Evolutionary conservation across 2,113 vertebrate genomes (phyloP).

Genomic region (Pachycephala philippinensis): DNA sequence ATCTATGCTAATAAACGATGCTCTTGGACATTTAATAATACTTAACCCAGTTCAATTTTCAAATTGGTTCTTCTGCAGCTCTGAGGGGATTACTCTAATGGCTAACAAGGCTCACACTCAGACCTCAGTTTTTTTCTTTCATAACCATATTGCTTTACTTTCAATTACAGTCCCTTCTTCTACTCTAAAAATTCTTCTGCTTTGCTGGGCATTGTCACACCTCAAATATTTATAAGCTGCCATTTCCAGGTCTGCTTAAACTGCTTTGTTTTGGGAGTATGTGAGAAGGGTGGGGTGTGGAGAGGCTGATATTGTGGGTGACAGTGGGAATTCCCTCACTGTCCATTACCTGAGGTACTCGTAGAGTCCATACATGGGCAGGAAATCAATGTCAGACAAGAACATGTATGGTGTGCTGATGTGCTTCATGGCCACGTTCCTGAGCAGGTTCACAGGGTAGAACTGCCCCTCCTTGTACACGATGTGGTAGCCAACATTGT

Average conservation of each 20-base stretch:
- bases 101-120: not conserved
- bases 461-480: slow-evolving; percentile 99
- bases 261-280: not conserved
- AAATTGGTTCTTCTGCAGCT: not conserved
- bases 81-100: not conserved
- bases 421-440: slow-evolving; percentile 96
- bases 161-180: not conserved
- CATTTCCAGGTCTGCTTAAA: not conserved
- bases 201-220: not conserved
- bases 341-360: slow-evolving; percentile 91
- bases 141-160: not conserved
- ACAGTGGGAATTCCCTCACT: not conserved
- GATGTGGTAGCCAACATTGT: slow-evolving; percentile 95
- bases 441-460: slow-evolving; percentile 95
- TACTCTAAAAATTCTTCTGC: not conserved
- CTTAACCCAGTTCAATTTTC: slow-evolving; percentile 1
- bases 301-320: rapidly evolving
- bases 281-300: not conserved
- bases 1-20: not conserved
- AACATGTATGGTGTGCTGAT: slow-evolving; percentile 97
- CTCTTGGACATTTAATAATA: not conserved
- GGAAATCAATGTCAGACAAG: slow-evolving; percentile 97
- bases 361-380: slow-evolving; percentile 99
- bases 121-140: not conserved
- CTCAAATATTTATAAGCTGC: not conserved